Percentiles rank a stretch among this genome's conserved stretches.
These are phyloP conservation scores for Macroteleia sp. DNA, from an alignment of 2,888 invertebrate genomes.

Conservation along the genomic window DNA sequence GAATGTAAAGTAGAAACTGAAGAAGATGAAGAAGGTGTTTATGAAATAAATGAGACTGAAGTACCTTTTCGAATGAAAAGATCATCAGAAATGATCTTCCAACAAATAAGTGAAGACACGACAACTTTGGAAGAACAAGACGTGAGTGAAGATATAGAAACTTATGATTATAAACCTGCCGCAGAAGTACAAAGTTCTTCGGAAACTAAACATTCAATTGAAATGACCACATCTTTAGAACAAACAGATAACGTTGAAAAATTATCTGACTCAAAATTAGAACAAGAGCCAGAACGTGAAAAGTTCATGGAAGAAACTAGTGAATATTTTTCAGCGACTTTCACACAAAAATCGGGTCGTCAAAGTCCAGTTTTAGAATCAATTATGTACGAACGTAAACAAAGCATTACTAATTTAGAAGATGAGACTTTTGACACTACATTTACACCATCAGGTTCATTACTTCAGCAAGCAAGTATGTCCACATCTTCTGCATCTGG, in stretches of 20 bases:
- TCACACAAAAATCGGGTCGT: constrained; percentile 68
- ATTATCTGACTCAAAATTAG: too few relatives aligned
- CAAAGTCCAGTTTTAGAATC: constrained; percentile 59
- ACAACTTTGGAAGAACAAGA: constrained; percentile 49
- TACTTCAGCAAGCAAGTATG: constrained; percentile 80
- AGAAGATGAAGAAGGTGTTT: constrained; percentile 67
- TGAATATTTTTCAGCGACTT: constrained; percentile 40
- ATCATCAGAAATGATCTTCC: constrained; percentile 95
- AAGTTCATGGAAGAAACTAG: constrained; percentile 63
- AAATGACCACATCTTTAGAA: too few relatives aligned
- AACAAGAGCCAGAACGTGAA: constrained; percentile 2
- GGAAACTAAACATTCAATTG: constrained; percentile 12
- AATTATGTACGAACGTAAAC: constrained; percentile 67
- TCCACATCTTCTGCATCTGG: constrained; percentile 81
- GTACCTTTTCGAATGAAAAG: constrained; percentile 88
- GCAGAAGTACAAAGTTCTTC: constrained; percentile 72
- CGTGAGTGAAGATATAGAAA: constrained; percentile 79
- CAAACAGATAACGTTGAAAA: too few relatives aligned
- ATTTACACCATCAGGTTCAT: constrained; percentile 66
- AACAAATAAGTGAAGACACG: constrained; percentile 86
- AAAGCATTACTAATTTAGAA: constrained; percentile 84
- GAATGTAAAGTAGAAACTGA: constrained; percentile 38
- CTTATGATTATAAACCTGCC: constrained; percentile 83
- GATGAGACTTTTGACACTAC: constrained; percentile 85
- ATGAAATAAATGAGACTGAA: constrained; percentile 85